Evolutionary conservation across 2,888 invertebrate genomes (phyloP).

Genomic region (Eupithecia inturbata): DNA sequence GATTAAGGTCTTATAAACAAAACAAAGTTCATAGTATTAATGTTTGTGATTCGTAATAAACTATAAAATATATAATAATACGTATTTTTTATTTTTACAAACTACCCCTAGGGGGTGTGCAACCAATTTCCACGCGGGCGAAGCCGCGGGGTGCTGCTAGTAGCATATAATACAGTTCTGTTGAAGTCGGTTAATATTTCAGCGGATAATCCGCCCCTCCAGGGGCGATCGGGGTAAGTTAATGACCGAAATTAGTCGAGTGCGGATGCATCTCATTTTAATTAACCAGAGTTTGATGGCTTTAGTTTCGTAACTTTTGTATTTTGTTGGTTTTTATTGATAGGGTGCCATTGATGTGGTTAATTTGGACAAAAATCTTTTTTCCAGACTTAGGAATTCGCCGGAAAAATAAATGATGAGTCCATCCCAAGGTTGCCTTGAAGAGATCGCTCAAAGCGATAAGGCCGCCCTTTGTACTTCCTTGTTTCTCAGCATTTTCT

Average conservation of each 20-base stretch:
- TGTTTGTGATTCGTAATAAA: no score
- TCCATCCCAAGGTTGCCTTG: no score
- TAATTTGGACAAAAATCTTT: background rate
- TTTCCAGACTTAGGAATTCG: background rate
- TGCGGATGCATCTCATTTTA: conserved; percentile 37
- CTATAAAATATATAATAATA: no score
- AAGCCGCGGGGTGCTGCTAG: no score
- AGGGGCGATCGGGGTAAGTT: conserved; percentile 51
- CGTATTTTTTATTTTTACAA: no score
- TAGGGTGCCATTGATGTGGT: background rate
- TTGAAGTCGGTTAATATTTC: conserved; percentile 44
- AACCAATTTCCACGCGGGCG: no score
- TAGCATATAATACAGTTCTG: conserved; percentile 4
- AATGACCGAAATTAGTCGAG: conserved; percentile 51
- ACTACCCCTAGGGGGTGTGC: no score
- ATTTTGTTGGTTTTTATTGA: conserved; percentile 37
- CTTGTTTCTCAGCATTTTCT: no score
- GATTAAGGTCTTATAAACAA: no score
- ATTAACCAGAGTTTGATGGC: conserved; percentile 32
- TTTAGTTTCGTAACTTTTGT: conserved; percentile 29
- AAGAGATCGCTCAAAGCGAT: no score
- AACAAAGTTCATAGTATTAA: no score
- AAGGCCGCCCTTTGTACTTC: no score
- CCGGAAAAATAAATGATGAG: background rate
- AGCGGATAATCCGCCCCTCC: conserved; percentile 40